Conservation (phyloP, 2,797 vertebrate species). For the Pangasius sanitwongsei region DNA sequence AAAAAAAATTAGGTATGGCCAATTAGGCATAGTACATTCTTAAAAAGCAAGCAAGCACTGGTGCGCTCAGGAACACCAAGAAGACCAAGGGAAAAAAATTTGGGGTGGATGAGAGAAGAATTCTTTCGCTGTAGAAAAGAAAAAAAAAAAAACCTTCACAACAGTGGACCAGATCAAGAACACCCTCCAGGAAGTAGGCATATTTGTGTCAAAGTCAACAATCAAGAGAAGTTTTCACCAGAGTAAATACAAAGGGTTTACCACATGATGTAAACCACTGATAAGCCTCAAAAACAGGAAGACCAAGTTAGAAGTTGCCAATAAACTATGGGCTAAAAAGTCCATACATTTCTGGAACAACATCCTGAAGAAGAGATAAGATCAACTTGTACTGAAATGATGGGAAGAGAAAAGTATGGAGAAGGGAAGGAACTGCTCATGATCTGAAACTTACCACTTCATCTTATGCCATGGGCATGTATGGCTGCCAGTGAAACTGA, state of each 20-base stretch:
- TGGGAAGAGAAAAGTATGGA: neutral
- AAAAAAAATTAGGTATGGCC: neutral
- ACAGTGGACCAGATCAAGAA: neutral
- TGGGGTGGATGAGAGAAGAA: neutral
- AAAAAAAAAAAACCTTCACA: neutral
- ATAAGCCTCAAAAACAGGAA: neutral
- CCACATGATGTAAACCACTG: neutral
- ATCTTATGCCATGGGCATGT: neutral
- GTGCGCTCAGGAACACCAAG: neutral
- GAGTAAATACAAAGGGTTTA: neutral
- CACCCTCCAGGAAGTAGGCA: neutral
- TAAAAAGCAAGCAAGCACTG: neutral
- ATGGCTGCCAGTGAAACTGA: neutral
- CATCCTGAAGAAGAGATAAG: neutral
- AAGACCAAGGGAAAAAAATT: neutral
- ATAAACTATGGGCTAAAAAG: neutral
- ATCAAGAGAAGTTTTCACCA: neutral
- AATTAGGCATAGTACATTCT: neutral
- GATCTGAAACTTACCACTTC: no score
- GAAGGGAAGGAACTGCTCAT: neutral
- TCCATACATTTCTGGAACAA: neutral
- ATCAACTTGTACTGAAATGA: neutral
- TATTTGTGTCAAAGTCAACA: neutral
- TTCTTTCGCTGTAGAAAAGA: neutral
- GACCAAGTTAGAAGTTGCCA: neutral